Base-by-base conservation (phyloP, 1,140 invertebrate genomes). In the Ceratina australensis region DNA sequence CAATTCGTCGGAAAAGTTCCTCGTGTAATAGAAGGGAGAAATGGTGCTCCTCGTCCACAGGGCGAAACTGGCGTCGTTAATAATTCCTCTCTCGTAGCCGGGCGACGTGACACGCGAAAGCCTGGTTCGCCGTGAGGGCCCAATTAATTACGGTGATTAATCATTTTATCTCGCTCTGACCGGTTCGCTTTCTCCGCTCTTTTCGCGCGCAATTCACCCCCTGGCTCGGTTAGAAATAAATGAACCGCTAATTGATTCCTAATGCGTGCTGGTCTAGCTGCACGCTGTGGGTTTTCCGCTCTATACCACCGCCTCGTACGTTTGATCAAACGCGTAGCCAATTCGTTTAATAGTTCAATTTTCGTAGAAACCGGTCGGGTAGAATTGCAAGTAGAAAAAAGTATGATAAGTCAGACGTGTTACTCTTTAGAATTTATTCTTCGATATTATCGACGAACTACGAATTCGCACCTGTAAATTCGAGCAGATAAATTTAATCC, bases 91-190 rank as follows among this genome's bases (percentile, higher is more conserved):
- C 56, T 66, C 66, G 52, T 64, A 57, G 54, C 64, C 57, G 33
- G 67, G 33, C 50, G 47, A 42, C 57, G 72, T 69, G 64, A 71
- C 76, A 56, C 61, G 80, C 80, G 56, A 66, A 72, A 83, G 76
- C 76, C 60, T 69, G 80, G 33, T 42, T 22, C 28, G 50, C 22
- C n/a, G 71, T 42, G 50, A 33, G 64, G 77, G 54, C 33, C 80
- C 54, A 82, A 84, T 84, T 84, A 84, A 84, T 82, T 79, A 84
- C 78, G 49, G 52, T 56, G 64, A 80, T 83, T 83, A 84, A 84
- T 84, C 78, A 83, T 84, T 79, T 67, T 71, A 84, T 83, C 72
- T 77, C 67, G 24, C 33, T 47, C 47, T 22, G 65, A 59, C 26
- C 49, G 15, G 18, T 42, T 4, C 59, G 26, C 3, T 22, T 56